Conservation (phyloP, 2,888 invertebrate genomes). For the Athripsodes cinereus region DNA sequence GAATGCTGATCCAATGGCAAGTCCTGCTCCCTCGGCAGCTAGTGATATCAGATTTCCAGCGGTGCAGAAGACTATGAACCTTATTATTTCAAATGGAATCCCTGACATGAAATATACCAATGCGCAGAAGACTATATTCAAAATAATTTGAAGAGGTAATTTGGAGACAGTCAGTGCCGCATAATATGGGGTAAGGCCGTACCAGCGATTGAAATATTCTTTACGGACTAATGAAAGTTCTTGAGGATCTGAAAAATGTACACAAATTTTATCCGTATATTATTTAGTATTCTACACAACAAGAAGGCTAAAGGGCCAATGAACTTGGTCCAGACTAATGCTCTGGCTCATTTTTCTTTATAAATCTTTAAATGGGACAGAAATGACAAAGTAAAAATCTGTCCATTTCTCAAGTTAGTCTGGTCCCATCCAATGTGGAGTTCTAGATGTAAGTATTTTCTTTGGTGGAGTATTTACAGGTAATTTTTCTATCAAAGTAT, state of each 20-base stretch:
- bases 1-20: conserved; percentile 68
- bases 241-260: conserved; percentile 54
- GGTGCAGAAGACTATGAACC: conserved; percentile 62
- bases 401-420: no score
- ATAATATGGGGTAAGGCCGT: conserved; percentile 58
- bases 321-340: no score
- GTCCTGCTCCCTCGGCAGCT: conserved; percentile 71
- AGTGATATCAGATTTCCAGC: conserved; percentile 65
- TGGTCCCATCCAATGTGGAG: no score
- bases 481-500: no score
- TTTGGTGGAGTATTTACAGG: no score
- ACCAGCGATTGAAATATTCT: conserved; percentile 67
- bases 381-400: no score
- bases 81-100: conserved; percentile 57
- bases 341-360: no score
- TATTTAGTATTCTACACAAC: no score
- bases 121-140: conserved; percentile 55
- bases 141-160: conserved; percentile 52
- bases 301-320: no score
- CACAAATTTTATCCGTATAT: no score
- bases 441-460: no score
- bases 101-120: conserved; percentile 62
- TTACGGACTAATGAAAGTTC: conserved; percentile 64
- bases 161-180: conserved; percentile 57
- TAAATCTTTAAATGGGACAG: no score